These are phyloP conservation scores for Prorops nasuta DNA, from an alignment of 1,140 invertebrate species.

Conservation along the genomic window DNA sequence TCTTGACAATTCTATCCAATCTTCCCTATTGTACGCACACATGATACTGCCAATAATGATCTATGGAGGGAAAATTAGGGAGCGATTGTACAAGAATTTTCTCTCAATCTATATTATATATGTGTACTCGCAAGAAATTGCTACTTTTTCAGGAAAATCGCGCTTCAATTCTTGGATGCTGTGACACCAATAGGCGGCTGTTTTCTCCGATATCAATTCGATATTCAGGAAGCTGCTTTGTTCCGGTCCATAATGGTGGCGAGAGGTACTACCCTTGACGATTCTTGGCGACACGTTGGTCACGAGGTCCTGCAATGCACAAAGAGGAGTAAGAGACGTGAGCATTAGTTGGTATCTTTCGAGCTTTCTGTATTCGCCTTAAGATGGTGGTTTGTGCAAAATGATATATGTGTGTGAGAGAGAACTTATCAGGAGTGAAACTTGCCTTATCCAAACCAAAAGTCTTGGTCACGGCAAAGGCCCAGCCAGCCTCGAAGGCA, in stretches of 20 bases:
- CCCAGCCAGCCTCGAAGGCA: conserved; percentile 95
- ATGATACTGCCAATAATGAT: conserved; percentile 96
- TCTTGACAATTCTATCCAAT: conserved; percentile 84
- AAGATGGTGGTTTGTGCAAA: too few species aligned
- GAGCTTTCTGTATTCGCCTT: too few species aligned
- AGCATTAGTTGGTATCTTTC: too few species aligned
- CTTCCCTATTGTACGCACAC: conserved; percentile 83
- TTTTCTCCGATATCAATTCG: conserved; percentile 97
- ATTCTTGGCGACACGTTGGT: conserved; percentile 98
- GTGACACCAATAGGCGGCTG: conserved; percentile 87
- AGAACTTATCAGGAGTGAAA: too few species aligned
- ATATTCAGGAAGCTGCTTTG: conserved; percentile 97
- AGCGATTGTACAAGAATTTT: too few species aligned
- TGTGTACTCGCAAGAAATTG: background rate
- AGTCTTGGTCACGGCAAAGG: conserved; percentile 95
- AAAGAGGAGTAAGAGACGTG: too few species aligned
- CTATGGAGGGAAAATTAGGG: conserved; percentile 50
- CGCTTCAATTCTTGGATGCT: conserved; percentile 86
- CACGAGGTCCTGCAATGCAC: conserved; percentile 78
- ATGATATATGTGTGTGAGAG: background rate
- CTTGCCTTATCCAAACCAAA: conserved; percentile 90
- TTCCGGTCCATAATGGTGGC: conserved; percentile 89
- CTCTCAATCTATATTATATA: background rate
- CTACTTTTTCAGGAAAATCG: conserved; percentile 84
- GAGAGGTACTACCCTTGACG: conserved; percentile 87